Evolutionary conservation across 2,888 invertebrate species (phyloP).

Genomic region (Lottia scabra): DNA sequence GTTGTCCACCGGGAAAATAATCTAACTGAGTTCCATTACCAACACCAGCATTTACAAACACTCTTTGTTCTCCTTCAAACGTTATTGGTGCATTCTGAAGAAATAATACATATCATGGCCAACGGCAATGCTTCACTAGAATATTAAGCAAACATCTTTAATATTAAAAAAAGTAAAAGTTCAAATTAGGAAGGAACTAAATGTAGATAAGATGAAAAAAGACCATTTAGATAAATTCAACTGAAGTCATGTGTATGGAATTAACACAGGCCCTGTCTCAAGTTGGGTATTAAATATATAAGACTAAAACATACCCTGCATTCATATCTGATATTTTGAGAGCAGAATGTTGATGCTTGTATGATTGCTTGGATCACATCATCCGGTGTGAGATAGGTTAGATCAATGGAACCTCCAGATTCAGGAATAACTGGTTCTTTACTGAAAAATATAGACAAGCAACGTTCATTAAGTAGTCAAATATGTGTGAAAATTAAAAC

Average conservation of each 20-base stretch:
- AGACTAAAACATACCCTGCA: slow-evolving; percentile 40
- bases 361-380: slow-evolving; percentile 32
- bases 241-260: too few species aligned
- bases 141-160: too few species aligned
- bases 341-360: slow-evolving; percentile 41
- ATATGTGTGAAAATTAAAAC: too few species aligned
- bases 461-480: not conserved
- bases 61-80: slow-evolving; percentile 32
- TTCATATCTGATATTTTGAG: slow-evolving; percentile 42
- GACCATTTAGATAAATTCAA: too few species aligned
- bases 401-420: not conserved
- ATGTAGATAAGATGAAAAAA: too few species aligned
- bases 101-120: too few species aligned
- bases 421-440: not conserved
- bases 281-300: too few species aligned
- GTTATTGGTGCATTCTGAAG: slow-evolving; percentile 30
- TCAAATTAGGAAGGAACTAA: too few species aligned
- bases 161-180: too few species aligned
- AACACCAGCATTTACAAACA: slow-evolving; percentile 9
- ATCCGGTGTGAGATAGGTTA: slow-evolving; percentile 29
- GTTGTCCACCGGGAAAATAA: slow-evolving; percentile 44
- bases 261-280: too few species aligned
- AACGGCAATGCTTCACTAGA: too few species aligned
- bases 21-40: not conserved
- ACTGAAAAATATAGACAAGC: not conserved